These are phyloP conservation scores for Pristionchus japonicus DNA, from an alignment of 2,888 invertebrate species.

Conservation along the genomic window DNA sequence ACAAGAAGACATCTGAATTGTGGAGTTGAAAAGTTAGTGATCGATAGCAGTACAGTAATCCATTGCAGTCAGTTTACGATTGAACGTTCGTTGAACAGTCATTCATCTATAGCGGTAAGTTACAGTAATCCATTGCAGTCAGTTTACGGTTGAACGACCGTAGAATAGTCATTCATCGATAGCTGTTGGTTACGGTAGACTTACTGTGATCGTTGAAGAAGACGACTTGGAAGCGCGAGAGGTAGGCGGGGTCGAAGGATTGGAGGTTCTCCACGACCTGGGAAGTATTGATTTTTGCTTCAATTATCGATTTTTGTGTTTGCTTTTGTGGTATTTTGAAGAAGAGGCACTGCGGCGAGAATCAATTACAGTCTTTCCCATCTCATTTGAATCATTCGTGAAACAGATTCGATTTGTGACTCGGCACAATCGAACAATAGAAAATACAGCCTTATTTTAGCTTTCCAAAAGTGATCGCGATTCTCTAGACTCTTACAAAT, in stretches of 20 bases:
- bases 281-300: too few species aligned
- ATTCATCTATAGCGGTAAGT: too few species aligned
- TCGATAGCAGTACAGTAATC: neutral
- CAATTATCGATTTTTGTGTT: neutral
- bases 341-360: too few species aligned
- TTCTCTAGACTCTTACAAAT: too few species aligned
- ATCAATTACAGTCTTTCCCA: neutral
- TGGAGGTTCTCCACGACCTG: conserved; percentile 34
- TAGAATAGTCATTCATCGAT: neutral
- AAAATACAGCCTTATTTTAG: neutral
- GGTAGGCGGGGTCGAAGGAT: conserved; percentile 33
- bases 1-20: neutral
- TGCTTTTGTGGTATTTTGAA: neutral
- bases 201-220: conserved; percentile 45
- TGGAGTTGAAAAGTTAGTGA: neutral
- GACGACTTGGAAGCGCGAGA: conserved; percentile 33
- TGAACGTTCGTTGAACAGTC: too few species aligned
- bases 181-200: neutral
- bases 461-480: neutral
- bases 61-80: too few species aligned
- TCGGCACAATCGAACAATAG: neutral
- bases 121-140: too few species aligned
- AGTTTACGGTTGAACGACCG: neutral
- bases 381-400: neutral
- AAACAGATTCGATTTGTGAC: neutral